Conservation (phyloP, 1,140 invertebrate species). For the Neodiprion pinetum region DNA sequence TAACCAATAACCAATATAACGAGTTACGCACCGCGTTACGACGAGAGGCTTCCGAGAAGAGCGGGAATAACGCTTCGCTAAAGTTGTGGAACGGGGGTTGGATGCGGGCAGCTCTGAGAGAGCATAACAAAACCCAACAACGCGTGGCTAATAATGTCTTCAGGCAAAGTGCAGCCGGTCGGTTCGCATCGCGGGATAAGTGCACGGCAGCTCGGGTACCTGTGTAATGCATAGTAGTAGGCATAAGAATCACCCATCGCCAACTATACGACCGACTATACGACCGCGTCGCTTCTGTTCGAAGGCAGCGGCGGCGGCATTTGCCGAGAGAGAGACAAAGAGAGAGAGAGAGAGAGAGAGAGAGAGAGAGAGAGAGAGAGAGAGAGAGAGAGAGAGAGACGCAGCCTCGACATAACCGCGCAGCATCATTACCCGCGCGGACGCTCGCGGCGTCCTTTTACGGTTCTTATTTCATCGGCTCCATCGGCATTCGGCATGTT, state of each 20-base stretch:
- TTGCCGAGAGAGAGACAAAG: not conserved
- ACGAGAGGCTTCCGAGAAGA: conserved; percentile 18
- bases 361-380: not conserved
- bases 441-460: conserved; percentile 27
- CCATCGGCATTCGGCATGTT: conserved; percentile 18
- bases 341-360: not conserved
- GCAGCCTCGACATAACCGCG: conserved; percentile 42
- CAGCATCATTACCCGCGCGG: conserved; percentile 43
- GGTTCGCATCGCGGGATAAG: not conserved
- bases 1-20: conserved; percentile 10
- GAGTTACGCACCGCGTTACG: conserved; percentile 29
- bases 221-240: conserved; percentile 21
- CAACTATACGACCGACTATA: conserved; percentile 29
- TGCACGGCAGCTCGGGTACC: not conserved
- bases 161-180: conserved; percentile 13
- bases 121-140: conserved; percentile 28
- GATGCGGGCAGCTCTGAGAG: conserved; percentile 27
- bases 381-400: not conserved
- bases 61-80: not conserved
- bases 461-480: conserved; percentile 24
- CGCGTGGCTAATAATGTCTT: conserved; percentile 40
- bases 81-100: conserved; percentile 11
- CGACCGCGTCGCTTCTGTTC: conserved; percentile 40
- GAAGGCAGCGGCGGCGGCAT: conserved; percentile 29
- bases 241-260: not conserved